These are phyloP conservation scores for Ptilodon capucinus DNA, from an alignment of 2,888 invertebrate species.

Conservation along the genomic window DNA sequence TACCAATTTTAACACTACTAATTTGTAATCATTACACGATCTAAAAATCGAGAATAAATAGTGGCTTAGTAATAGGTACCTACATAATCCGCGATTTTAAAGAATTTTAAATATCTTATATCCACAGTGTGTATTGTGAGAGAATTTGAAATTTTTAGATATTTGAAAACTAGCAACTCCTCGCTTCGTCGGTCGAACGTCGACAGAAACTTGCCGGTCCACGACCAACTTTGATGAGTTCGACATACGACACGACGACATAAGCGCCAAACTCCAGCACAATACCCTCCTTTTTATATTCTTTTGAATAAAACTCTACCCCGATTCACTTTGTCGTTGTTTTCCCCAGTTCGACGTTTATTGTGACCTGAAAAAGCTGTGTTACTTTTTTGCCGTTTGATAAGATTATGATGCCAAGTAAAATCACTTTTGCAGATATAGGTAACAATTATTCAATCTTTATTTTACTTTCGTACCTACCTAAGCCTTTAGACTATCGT, in stretches of 20 bases:
- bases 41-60: no score
- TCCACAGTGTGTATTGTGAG: slow-evolving; percentile 23
- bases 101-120: slow-evolving; percentile 6
- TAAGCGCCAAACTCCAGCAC: slow-evolving; percentile 49
- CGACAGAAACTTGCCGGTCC: slow-evolving; percentile 31
- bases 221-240: slow-evolving; percentile 67
- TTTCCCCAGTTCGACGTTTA: slow-evolving; percentile 31
- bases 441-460: no score
- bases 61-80: no score
- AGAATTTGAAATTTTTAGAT: slow-evolving; percentile 52
- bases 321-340: slow-evolving; percentile 43
- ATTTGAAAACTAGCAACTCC: slow-evolving; percentile 38
- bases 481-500: no score
- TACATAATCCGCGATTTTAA: neutral
- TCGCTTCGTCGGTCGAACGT: neutral
- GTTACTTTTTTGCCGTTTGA: neutral
- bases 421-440: no score
- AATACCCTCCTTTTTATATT: slow-evolving; percentile 42
- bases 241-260: slow-evolving; percentile 57
- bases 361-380: neutral
- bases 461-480: no score
- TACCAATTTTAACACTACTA: no score
- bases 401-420: neutral
- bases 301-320: slow-evolving; percentile 50
- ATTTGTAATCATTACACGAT: no score